Evolutionary conservation across 2,888 invertebrate species (phyloP), one percentile per base, ranked within the genome.

Genomic region (Mechanitis messenoides): DNA sequence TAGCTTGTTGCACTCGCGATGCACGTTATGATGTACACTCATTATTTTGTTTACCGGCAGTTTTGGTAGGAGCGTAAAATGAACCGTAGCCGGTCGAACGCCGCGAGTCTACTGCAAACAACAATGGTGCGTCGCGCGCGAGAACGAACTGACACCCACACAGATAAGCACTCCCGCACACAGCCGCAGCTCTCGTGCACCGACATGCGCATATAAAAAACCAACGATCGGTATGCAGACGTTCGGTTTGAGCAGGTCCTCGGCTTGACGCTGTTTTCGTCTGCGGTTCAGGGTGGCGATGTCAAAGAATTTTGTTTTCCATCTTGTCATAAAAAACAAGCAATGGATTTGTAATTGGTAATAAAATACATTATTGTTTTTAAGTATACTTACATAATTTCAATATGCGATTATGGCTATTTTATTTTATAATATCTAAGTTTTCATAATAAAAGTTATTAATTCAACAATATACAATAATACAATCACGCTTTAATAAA

Each of bases 171-270:
- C 67, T 76, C 85, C 73, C 84, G 78, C 83, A 81, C 84, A 77
- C 68, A 62, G 65, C 68, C 62, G 58, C 63, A 64, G 66, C n/a
- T 54, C 55, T 71, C 79, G 84, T 84, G 84, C 83, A 85, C 83
- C 77, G 78, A 83, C 80, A 74, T 76, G 77, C 81, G 80, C 79
- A 81, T 87, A 87, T 86, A 90, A 90, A 90, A 90, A 90, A 88
- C 87, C 82, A 83, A 82, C 87, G 88, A 90, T 90, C 87, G 90
- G 90, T 90, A 90, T 90, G 90, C 89, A 89, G 90, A 89, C 90
- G 87, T 87, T 89, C 83, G 86, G 87, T 88, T 86, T 83, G 85
- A 86, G 87, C 88, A 89, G 89, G 88, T 89, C 89, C 88, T 85
- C 83, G 83, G 84, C 84, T 86, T 85, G 87, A 85, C 87, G 88